These are phyloP conservation scores for Drosophila testacea DNA, from an alignment of 2,888 invertebrate species.

Conservation along the genomic window DNA sequence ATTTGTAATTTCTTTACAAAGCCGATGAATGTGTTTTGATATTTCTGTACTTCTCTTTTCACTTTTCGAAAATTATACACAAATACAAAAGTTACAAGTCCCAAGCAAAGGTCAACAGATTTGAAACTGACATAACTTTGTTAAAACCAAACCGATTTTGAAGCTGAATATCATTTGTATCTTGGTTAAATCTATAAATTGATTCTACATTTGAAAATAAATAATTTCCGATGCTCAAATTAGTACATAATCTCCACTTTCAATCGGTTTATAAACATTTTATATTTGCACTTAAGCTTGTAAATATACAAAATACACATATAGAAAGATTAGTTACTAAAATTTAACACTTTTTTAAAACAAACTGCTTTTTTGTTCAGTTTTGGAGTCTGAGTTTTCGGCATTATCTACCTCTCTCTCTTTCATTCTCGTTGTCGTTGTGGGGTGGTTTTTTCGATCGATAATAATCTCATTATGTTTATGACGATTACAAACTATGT, in stretches of 20 bases:
- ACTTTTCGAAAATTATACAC: no score
- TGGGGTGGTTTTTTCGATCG: slow-evolving; percentile 26
- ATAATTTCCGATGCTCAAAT: no score
- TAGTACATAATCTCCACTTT: no score
- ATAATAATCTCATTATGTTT: slow-evolving; percentile 83
- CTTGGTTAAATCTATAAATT: no score
- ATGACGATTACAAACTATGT: slow-evolving; percentile 19
- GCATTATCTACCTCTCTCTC: slow-evolving; percentile 1
- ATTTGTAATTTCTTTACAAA: slow-evolving; percentile 71
- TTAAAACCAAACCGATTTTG: no score
- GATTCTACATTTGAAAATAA: no score
- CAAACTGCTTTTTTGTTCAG: slow-evolving; percentile 37
- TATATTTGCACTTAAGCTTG: slow-evolving; percentile 42
- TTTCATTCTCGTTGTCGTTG: slow-evolving; percentile 8
- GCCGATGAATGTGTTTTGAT: background rate
- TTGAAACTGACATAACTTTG: no score
- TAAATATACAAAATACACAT: slow-evolving; percentile 63
- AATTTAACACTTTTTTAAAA: slow-evolving; percentile 42
- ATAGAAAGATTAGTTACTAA: slow-evolving; percentile 45
- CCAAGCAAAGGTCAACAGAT: no score
- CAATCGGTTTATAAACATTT: slow-evolving; percentile 41
- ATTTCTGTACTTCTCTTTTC: no score
- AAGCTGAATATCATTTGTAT: no score
- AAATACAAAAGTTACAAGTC: no score
- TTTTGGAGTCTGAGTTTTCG: slow-evolving; percentile 29